Evolutionary conservation across 2,888 invertebrate genomes (phyloP).

Genomic region (Seira ritae): DNA sequence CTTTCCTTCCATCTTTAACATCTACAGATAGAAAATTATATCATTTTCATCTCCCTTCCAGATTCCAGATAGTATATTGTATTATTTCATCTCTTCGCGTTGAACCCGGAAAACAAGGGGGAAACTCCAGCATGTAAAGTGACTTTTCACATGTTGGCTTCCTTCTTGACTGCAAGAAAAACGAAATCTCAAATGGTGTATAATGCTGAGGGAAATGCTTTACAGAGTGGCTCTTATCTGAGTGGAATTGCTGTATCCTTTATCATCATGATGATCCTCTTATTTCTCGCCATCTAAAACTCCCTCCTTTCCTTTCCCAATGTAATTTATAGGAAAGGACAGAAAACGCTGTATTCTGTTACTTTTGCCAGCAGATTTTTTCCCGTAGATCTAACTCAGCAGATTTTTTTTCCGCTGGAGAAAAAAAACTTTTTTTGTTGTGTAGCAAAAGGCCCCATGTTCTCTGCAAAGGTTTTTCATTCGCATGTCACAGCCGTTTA

Average conservation of each 20-base stretch:
- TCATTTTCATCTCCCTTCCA: background rate
- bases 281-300: background rate
- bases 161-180: background rate
- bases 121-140: background rate
- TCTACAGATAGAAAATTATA: background rate
- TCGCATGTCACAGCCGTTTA: slow-evolving; percentile 38
- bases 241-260: slow-evolving; percentile 4
- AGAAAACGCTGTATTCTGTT: background rate
- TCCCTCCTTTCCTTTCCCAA: background rate
- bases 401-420: background rate
- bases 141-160: slow-evolving; percentile 19
- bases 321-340: background rate
- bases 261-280: background rate
- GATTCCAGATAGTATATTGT: background rate
- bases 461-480: slow-evolving; percentile 59
- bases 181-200: slow-evolving; percentile 10
- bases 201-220: background rate
- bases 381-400: background rate
- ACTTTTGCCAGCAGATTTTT: background rate
- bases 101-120: too few species aligned
- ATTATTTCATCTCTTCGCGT: background rate
- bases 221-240: slow-evolving; percentile 1
- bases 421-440: slow-evolving; percentile 19
- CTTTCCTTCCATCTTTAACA: background rate
- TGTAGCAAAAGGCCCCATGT: slow-evolving; percentile 66